Evolutionary conservation across 2,113 vertebrate genomes (phyloP).

Genomic region (Clarias batrachus): DNA sequence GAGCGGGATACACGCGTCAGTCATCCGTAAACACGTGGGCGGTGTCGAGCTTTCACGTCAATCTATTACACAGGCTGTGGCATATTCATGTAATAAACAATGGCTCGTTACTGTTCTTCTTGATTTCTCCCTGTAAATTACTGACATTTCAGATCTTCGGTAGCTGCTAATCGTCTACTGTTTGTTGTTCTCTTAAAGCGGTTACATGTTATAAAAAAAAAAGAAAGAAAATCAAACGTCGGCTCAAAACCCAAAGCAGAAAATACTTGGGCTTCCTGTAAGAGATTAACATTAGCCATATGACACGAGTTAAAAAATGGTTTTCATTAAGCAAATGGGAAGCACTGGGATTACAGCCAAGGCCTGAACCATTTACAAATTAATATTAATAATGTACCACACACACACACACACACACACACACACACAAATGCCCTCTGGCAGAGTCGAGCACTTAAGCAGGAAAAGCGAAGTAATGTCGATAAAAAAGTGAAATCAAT

Average conservation of each 20-base stretch:
- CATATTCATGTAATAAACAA: too few relatives aligned
- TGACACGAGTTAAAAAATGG: constrained; percentile 18
- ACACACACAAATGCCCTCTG: not conserved
- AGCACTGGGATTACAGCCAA: constrained; percentile 20
- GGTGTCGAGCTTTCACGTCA: not conserved
- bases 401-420: constrained; percentile 21
- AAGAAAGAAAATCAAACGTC: too few relatives aligned
- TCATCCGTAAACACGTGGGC: constrained; percentile 9
- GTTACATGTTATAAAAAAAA: not conserved
- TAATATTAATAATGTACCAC: constrained; percentile 29
- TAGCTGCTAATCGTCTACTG: not conserved
- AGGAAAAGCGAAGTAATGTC: not conserved
- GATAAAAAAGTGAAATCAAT: not conserved
- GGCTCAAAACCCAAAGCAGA: not conserved
- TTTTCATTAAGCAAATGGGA: constrained; percentile 31
- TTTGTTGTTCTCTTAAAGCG: not conserved
- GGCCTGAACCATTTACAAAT: constrained; percentile 18
- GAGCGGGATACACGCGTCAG: not conserved
- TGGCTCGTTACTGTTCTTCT: too few relatives aligned
- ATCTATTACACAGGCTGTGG: not conserved
- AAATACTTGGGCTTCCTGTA: not conserved
- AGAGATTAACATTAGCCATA: not conserved
- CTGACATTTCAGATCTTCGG: too few relatives aligned
- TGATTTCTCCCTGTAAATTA: too few relatives aligned
- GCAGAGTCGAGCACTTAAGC: not conserved